Evolutionary conservation across 1,140 invertebrate genomes (phyloP), one percentile per base, ranked within the genome.

Genomic region (Apis cerana): DNA sequence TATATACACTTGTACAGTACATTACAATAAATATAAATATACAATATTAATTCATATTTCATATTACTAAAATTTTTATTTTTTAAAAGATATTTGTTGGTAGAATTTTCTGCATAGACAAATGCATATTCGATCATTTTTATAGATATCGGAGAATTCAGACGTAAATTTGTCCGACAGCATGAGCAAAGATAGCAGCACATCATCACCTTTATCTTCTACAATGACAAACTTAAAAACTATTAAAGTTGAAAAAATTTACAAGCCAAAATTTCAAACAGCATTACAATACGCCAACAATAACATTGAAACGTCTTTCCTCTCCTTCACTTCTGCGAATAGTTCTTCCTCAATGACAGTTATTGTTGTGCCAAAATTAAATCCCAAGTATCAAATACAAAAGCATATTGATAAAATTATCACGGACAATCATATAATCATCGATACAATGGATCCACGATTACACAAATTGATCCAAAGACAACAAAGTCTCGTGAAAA

Each of bases 401-500:
- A 96, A 97, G 91, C 96, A 97, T 93, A 98, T 98, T 91, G 97
- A 96, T 87, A 97, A 97, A 91, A 96, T 98, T 83, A 98, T 98
- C 91, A 97, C 96, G 90, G 96, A 97, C 88, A 98, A 98, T 95
- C 96, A 97, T 92, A 97, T 97, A 64, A 98, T 98, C 90, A 96
- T 98, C 75, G 97, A 97, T 88, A 97, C 96, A 50, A 95, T 96
- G 87, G 96, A 97, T 92, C 96, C 96, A 15, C 91, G 96, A 76
- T 90, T 96, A 77, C 95, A 96, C 90, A 96, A 96, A 89, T 81
- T 95, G 82, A 88, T 92, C 91, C 89, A 94, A 82, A 83, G 91
- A 78, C 88, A 91, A 80, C 91, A 91, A 77, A 92, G 87, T 75
- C 85, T 89, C 50, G 90, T 91, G 15, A 92, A 92, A 27, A 71